Evolutionary conservation across 2,888 invertebrate genomes (phyloP).

Genomic region (Anagyrus pseudococci): DNA sequence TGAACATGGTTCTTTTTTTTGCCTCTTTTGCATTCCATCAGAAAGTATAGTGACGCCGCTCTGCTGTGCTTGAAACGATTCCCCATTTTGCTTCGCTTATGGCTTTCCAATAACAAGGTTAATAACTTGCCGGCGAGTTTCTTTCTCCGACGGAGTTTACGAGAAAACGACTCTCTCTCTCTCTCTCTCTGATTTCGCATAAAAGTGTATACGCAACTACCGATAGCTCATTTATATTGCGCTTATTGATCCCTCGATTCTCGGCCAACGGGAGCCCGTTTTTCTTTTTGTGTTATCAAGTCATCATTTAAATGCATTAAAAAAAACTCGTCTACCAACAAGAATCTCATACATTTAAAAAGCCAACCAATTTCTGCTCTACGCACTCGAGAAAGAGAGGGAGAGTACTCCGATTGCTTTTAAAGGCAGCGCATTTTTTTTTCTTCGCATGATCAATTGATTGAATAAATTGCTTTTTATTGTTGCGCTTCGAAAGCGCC

Average conservation of each 20-base stretch:
- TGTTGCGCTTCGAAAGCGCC: no score
- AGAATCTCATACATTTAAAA: conserved; percentile 19
- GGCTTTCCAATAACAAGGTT: not conserved
- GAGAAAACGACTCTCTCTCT: not conserved
- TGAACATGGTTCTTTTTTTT: no score
- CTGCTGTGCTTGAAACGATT: no score
- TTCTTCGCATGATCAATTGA: no score
- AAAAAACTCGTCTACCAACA: conserved; percentile 1
- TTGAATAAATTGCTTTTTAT: no score
- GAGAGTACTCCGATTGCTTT: no score
- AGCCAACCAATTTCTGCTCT: not conserved
- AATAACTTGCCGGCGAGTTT: not conserved
- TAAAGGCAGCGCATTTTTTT: no score
- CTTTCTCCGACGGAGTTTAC: not conserved
- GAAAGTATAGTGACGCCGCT: no score
- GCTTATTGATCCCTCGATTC: not conserved
- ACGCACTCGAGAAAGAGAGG: no score
- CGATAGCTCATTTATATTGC: not conserved
- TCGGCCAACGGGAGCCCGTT: not conserved
- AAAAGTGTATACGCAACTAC: not conserved
- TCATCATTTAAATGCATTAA: conserved; percentile 23
- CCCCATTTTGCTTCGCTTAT: not conserved
- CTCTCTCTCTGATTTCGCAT: not conserved
- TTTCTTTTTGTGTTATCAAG: conserved; percentile 9
- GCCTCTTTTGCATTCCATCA: no score